Percentiles rank a stretch among this genome's conserved stretches.
These are phyloP conservation scores for Chionomys nivalis DNA, from an alignment of 2,113 vertebrate species.

Conservation along the genomic window DNA sequence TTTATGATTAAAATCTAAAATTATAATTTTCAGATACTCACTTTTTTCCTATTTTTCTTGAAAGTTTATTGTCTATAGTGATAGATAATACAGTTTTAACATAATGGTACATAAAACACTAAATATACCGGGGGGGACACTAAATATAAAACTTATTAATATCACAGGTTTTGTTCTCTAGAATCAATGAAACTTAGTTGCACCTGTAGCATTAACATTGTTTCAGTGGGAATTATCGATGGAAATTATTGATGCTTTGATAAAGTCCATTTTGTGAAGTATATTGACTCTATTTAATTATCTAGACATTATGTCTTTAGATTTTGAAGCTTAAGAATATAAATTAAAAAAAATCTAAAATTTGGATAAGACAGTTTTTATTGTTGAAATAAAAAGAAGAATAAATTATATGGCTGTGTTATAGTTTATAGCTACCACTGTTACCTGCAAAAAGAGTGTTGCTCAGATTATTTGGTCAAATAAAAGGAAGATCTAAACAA, in stretches of 20 bases:
- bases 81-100: conserved; percentile 64
- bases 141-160: conserved; percentile 71
- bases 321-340: conserved; percentile 38
- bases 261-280: conserved; percentile 76
- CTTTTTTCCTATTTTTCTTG: conserved; percentile 56
- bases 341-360: conserved; percentile 49
- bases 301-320: conserved; percentile 37
- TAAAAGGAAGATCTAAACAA: not conserved
- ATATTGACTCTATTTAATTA: conserved; percentile 55
- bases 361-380: not conserved
- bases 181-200: conserved; percentile 90
- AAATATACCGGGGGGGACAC: conserved; percentile 64
- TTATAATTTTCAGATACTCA: conserved; percentile 42
- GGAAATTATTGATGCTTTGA: conserved; percentile 88
- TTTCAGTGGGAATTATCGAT: conserved; percentile 86
- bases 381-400: not conserved
- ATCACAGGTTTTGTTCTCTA: conserved; percentile 85
- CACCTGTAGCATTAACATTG: conserved; percentile 90
- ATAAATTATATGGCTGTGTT: not conserved
- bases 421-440: not conserved
- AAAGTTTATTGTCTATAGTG: conserved; percentile 63
- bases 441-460: not conserved
- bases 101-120: conserved; percentile 51
- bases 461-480: not conserved
- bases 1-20: conserved; percentile 45